Conservation (phyloP, 2,113 vertebrate genomes). For the Microcebus griseorufus region DNA sequence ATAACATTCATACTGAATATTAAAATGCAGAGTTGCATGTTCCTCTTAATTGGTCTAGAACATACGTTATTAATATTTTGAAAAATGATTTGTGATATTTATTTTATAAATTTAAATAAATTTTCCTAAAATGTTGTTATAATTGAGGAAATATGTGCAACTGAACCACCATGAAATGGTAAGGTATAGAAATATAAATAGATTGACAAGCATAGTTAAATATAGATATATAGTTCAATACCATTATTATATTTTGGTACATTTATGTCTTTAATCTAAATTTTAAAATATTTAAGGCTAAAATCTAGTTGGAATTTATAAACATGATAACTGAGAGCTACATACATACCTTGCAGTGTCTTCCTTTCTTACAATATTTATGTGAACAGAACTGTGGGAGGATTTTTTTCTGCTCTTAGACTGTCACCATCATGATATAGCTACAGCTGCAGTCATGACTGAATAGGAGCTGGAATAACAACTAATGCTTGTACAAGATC, state of each 20-base stretch:
- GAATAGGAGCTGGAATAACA: background rate
- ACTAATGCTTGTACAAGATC: background rate
- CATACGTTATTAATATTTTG: background rate
- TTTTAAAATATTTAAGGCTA: background rate
- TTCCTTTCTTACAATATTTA: background rate
- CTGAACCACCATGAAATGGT: background rate
- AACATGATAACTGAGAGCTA: background rate
- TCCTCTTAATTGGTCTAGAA: background rate
- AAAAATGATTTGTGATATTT: background rate
- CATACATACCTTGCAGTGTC: background rate
- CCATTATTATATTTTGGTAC: background rate
- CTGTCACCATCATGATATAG: fast-evolving
- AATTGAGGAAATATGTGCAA: background rate
- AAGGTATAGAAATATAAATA: background rate
- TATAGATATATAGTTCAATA: background rate
- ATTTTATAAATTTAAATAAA: background rate
- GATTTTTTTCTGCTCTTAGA: background rate
- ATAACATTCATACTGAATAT: background rate
- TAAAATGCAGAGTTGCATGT: background rate
- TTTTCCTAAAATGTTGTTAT: background rate
- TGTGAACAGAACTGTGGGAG: background rate
- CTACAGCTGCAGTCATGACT: background rate
- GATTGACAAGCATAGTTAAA: background rate
- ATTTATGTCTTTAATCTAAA: background rate
- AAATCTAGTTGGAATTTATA: background rate